These are phyloP conservation scores for Pterophyllum scalare DNA, from an alignment of 2,113 vertebrate species.

Conservation along the genomic window DNA sequence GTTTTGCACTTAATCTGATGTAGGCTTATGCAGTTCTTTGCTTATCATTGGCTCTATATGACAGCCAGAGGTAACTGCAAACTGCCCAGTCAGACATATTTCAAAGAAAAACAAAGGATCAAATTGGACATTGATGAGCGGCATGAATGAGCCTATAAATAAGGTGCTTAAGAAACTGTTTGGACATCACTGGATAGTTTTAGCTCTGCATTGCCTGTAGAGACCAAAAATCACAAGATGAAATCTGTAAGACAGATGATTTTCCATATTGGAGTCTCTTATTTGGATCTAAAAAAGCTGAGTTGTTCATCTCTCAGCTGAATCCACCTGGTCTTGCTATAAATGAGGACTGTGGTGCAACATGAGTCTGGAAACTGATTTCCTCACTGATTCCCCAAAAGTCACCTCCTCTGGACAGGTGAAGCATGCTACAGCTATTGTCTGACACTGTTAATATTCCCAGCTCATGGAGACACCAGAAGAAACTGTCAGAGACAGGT, in stretches of 20 bases:
- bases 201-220: not conserved
- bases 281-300: not conserved
- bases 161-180: not conserved
- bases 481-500: constrained; percentile 52
- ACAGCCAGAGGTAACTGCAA: not conserved
- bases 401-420: constrained; percentile 54
- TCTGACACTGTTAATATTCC: constrained; percentile 65
- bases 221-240: not conserved
- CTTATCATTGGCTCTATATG: not conserved
- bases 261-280: not conserved
- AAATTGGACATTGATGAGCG: not conserved
- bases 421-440: constrained; percentile 42
- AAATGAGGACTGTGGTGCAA: constrained; percentile 20
- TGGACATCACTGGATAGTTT: not conserved
- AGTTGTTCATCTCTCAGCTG: constrained; percentile 13
- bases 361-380: constrained; percentile 37
- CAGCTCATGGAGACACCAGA: constrained; percentile 31
- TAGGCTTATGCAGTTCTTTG: not conserved
- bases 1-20: no score
- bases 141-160: not conserved
- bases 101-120: not conserved
- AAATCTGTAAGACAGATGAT: not conserved
- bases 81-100: not conserved
- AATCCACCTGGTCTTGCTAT: constrained; percentile 5
- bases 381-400: constrained; percentile 40